Percentiles rank a stretch among this genome's conserved stretches.
phyloP scores from a whole-genome alignment of 2,888 invertebrate species.

The Cheilosia scutellata region DNA sequence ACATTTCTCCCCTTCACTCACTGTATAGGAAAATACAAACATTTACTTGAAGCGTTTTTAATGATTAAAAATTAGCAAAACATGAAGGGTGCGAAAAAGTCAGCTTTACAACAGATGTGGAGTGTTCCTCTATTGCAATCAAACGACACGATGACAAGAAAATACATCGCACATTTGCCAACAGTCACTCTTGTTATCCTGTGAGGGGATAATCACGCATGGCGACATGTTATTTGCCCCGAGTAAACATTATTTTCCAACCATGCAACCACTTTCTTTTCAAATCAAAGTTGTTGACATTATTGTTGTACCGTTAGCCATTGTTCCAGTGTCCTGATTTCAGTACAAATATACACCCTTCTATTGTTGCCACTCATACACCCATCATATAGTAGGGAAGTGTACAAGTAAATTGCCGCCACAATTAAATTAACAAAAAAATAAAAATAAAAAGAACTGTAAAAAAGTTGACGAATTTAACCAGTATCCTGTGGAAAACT shows the following conservation, averaged over 20 bases:
- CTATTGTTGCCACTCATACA: slow-evolving; percentile 27
- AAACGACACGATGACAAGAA: slow-evolving; percentile 27
- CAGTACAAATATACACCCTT: slow-evolving; percentile 51
- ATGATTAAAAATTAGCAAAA: slow-evolving; percentile 50
- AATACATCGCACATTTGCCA: slow-evolving; percentile 40
- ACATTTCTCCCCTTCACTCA: not conserved
- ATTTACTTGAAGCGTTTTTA: slow-evolving; percentile 32
- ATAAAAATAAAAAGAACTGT: slow-evolving; percentile 44
- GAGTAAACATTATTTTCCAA: slow-evolving; percentile 62
- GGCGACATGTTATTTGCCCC: slow-evolving; percentile 25
- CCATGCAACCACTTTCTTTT: slow-evolving; percentile 24
- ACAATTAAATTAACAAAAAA: slow-evolving; percentile 45
- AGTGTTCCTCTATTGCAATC: slow-evolving; percentile 68
- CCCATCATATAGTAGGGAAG: slow-evolving; percentile 17
- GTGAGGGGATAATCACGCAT: slow-evolving; percentile 46
- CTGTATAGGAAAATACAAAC: not conserved
- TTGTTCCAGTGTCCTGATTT: slow-evolving; percentile 66
- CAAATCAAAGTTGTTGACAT: slow-evolving; percentile 71
- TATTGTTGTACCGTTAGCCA: slow-evolving; percentile 18
- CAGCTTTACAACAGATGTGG: slow-evolving; percentile 69
- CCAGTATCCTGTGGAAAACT: slow-evolving; percentile 51
- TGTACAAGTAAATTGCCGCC: slow-evolving; percentile 56
- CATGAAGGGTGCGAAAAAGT: slow-evolving; percentile 53
- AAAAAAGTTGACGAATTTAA: slow-evolving; percentile 29
- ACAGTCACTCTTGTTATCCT: slow-evolving; percentile 60